A percentile compares a stretch with the other conserved stretches of the same genome.
phyloP scores from a whole-genome alignment of 2,113 vertebrate species.

The Eclectus roratus region DNA sequence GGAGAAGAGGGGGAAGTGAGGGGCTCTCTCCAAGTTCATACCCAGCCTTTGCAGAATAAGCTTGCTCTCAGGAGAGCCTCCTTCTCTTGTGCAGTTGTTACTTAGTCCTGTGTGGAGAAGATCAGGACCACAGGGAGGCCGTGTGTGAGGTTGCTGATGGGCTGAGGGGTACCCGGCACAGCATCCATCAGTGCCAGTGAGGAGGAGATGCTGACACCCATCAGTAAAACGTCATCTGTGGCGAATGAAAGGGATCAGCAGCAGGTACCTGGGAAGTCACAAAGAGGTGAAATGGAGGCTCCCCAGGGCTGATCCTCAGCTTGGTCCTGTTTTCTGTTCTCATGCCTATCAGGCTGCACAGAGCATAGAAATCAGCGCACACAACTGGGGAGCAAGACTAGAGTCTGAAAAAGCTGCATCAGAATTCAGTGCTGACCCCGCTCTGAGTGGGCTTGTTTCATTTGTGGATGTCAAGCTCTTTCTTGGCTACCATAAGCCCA shows the following conservation, averaged over 20 bases:
- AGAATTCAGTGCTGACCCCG: neutral
- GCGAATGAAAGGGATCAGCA: neutral
- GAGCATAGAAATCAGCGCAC: neutral
- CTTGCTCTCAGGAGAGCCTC: neutral
- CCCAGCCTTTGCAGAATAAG: neutral
- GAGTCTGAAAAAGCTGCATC: neutral
- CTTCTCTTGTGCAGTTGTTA: neutral
- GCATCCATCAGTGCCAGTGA: neutral
- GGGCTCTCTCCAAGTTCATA: neutral
- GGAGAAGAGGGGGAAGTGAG: too few species aligned
- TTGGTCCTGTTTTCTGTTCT: neutral
- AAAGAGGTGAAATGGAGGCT: neutral
- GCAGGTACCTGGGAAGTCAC: neutral
- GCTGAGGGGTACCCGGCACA: neutral
- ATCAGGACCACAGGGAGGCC: neutral
- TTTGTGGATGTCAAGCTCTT: neutral
- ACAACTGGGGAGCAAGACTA: neutral
- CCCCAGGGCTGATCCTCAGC: neutral
- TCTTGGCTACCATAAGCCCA: neutral
- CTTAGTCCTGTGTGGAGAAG: neutral
- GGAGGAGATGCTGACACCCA: neutral
- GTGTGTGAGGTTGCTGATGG: neutral
- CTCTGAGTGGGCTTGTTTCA: neutral
- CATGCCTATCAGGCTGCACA: neutral
- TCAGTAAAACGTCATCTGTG: neutral